Evolutionary conservation across 2,797 vertebrate species (phyloP).

Genomic region (Anas capensis): DNA sequence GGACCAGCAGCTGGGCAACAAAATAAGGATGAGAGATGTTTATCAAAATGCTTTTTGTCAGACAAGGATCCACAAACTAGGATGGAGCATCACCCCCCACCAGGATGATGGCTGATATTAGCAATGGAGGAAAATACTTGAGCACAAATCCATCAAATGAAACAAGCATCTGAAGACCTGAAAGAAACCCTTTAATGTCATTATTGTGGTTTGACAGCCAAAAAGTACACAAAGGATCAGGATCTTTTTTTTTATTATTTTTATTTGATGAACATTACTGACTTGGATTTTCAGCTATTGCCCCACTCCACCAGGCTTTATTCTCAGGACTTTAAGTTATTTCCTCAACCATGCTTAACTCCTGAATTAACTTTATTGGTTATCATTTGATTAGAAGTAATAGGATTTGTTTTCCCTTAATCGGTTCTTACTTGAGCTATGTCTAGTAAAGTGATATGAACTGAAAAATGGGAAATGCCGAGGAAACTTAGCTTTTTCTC

Average conservation of each 20-base stretch:
- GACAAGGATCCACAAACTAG: not conserved
- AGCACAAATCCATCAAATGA: not conserved
- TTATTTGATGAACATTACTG: not conserved
- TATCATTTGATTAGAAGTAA: not conserved
- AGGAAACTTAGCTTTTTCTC: not conserved
- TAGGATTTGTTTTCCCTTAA: not conserved
- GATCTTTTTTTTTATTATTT: not conserved
- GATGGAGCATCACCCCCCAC: not conserved
- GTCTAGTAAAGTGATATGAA: not conserved
- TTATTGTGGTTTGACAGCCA: not conserved
- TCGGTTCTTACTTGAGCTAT: not conserved
- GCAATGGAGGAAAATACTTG: not conserved
- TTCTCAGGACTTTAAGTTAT: not conserved
- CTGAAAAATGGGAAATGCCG: not conserved
- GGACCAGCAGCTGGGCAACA: not conserved
- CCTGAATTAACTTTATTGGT: not conserved
- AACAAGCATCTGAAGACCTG: not conserved
- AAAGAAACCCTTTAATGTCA: not conserved
- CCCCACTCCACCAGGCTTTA: not conserved
- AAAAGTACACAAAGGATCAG: not conserved
- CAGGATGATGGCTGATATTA: not conserved
- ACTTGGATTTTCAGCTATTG: slow-evolving; percentile 3
- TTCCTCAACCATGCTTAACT: not conserved
- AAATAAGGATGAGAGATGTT: not conserved
- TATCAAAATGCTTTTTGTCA: not conserved